Evolutionary conservation across 2,888 invertebrate genomes (phyloP).

Genomic region (Therioaphis trifolii): DNA sequence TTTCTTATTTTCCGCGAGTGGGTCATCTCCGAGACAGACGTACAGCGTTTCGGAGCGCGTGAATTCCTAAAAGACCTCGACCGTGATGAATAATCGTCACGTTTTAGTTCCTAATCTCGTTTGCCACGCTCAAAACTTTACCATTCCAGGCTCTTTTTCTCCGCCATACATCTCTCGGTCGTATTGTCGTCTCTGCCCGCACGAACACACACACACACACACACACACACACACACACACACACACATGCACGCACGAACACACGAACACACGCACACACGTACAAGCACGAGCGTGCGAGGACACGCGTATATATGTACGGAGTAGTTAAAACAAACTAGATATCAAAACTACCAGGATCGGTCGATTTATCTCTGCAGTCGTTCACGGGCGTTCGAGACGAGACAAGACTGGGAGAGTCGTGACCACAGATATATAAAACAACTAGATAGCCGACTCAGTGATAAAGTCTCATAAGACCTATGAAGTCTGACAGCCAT

Average conservation of each 20-base stretch:
- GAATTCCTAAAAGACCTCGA: not conserved
- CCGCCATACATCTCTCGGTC: not conserved
- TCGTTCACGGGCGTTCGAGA: not conserved
- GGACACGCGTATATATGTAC: too few species aligned
- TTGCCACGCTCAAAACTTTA: conserved; percentile 28
- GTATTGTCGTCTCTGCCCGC: too few species aligned
- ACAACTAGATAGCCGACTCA: too few species aligned
- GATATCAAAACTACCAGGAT: not conserved
- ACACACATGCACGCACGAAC: not conserved
- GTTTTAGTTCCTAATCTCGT: conserved; percentile 29
- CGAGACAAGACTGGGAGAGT: not conserved
- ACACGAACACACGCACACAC: not conserved
- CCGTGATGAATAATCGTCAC: conserved; percentile 46
- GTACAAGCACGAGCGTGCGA: too few species aligned
- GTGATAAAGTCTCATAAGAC: too few species aligned
- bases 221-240: too few species aligned
- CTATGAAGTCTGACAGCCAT: too few species aligned
- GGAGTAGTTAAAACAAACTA: conserved; percentile 7
- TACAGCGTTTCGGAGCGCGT: not conserved
- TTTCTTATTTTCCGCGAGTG: not conserved
- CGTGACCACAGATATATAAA: too few species aligned
- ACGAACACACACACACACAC: too few species aligned
- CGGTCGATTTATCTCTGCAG: conserved; percentile 14
- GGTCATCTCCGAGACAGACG: not conserved
- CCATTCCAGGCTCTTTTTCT: not conserved